These are phyloP conservation scores for Odiellus spinosus DNA, from an alignment of 2,888 invertebrate species.

Conservation along the genomic window DNA sequence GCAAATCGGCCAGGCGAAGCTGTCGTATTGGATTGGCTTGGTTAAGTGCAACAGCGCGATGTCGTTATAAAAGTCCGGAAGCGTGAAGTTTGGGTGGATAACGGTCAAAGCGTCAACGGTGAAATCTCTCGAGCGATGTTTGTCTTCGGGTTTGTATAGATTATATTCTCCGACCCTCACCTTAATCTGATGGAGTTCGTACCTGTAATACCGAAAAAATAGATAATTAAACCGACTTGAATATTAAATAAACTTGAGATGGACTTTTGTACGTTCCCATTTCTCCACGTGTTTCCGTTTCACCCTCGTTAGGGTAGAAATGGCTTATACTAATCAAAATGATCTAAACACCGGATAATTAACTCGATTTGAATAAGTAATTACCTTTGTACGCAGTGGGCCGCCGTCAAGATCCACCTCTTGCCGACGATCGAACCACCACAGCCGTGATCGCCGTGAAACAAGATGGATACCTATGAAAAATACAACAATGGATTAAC, in stretches of 20 bases:
- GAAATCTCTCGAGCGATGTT: constrained; percentile 27
- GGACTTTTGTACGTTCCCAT: too few relatives aligned
- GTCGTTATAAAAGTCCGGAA: constrained; percentile 32
- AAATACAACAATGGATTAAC: too few relatives aligned
- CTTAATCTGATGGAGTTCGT: constrained; percentile 8
- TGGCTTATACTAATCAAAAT: too few relatives aligned
- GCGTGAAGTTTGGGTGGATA: constrained; percentile 40
- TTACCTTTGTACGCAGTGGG: constrained; percentile 20
- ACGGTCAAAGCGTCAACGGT: constrained; percentile 38
- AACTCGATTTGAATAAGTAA: too few relatives aligned
- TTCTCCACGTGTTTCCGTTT: too few relatives aligned
- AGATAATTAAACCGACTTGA: too few relatives aligned
- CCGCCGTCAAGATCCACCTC: constrained; percentile 21
- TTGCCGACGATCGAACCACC: constrained; percentile 20
- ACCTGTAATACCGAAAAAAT: constrained; percentile 1
- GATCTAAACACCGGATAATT: too few relatives aligned
- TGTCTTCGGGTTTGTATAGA: constrained; percentile 39
- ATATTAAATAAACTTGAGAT: too few relatives aligned
- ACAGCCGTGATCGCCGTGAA: constrained; percentile 15
- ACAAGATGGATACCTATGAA: constrained; percentile 10
- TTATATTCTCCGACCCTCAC: constrained; percentile 47
- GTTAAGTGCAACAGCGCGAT: constrained; percentile 55
- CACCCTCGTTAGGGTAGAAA: too few relatives aligned
- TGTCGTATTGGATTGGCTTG: constrained; percentile 46
- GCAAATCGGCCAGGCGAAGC: constrained; percentile 59